Conservation (phyloP, 2,113 vertebrate genomes). For the Channa maculata region DNA sequence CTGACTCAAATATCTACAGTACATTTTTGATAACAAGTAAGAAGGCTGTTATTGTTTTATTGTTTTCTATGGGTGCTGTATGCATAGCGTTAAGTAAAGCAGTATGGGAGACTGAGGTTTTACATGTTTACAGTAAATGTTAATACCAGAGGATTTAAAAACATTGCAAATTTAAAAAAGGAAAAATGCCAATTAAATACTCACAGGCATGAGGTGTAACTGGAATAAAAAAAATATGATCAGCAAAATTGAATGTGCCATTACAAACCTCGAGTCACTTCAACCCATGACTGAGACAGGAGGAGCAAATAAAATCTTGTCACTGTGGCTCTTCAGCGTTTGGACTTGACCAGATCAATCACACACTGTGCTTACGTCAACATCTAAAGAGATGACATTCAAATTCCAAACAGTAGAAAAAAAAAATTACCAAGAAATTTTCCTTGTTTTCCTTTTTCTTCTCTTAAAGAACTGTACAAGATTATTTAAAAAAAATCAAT, state of each 20-base stretch:
- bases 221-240: background rate
- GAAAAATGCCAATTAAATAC: background rate
- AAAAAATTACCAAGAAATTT: conserved; percentile 55
- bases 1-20: background rate
- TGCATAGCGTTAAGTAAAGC: background rate
- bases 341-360: conserved; percentile 52
- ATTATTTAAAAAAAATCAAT: conserved; percentile 77
- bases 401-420: conserved; percentile 77
- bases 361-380: conserved; percentile 76
- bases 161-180: background rate
- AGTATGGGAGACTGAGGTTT: background rate
- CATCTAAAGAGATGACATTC: conserved; percentile 72
- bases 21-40: background rate
- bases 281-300: background rate
- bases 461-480: conserved; percentile 82
- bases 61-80: too few species aligned
- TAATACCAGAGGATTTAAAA: background rate
- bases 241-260: background rate
- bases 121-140: background rate
- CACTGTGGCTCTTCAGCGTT: conserved; percentile 54
- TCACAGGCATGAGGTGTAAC: background rate
- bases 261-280: background rate
- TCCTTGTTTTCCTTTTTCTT: conserved; percentile 49
- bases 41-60: background rate
- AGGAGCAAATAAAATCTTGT: background rate